These are phyloP conservation scores for Urophycis tenuis DNA, from an alignment of 2,797 vertebrate species.

Conservation along the genomic window DNA sequence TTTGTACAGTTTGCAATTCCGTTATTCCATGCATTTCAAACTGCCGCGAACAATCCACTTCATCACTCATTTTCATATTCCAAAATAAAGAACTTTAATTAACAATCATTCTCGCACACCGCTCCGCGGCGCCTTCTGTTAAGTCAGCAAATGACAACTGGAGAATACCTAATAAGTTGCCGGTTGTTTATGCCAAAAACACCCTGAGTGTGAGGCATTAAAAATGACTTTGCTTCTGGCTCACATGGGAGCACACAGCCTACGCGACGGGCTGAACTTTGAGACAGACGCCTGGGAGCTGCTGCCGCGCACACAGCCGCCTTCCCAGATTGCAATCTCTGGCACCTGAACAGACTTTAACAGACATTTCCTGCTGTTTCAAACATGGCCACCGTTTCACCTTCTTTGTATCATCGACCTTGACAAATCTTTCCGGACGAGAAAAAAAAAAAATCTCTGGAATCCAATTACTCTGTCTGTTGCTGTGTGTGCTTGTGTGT, in stretches of 20 bases:
- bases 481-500: background rate
- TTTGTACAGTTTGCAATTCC: slow-evolving; percentile 14
- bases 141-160: slow-evolving; percentile 47
- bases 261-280: background rate
- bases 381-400: slow-evolving; percentile 16
- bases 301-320: background rate
- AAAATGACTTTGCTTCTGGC: slow-evolving; percentile 13
- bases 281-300: background rate
- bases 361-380: background rate
- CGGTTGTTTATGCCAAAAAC: slow-evolving; percentile 34
- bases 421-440: slow-evolving; percentile 36
- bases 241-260: slow-evolving; percentile 3
- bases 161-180: slow-evolving; percentile 44
- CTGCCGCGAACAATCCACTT: slow-evolving; percentile 40
- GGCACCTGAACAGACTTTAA: background rate
- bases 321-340: background rate
- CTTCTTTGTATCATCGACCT: slow-evolving; percentile 40
- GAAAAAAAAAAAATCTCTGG: background rate
- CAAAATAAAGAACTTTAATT: slow-evolving; percentile 54
- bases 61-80: slow-evolving; percentile 45
- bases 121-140: slow-evolving; percentile 42
- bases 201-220: slow-evolving; percentile 11
- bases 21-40: slow-evolving; percentile 39
- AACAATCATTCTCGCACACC: slow-evolving; percentile 44
- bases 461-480: slow-evolving; percentile 9